phyloP scores from a whole-genome alignment of 2,888 invertebrate genomes.

The Drosophila phalerata region DNA sequence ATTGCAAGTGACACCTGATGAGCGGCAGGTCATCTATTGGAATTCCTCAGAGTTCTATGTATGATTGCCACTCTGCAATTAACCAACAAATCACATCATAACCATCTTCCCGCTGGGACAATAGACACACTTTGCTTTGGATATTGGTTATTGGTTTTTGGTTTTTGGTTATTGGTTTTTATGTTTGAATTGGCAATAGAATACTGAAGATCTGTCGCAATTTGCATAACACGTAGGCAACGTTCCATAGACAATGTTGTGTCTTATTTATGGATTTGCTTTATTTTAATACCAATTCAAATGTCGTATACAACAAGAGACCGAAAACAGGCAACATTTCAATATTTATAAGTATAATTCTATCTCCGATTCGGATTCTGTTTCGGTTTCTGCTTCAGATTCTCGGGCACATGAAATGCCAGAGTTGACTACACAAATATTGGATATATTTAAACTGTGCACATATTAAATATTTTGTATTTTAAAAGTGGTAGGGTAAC shows the following conservation, averaged over 20 bases:
- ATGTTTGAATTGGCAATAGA: conserved; percentile 56
- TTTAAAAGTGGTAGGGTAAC: conserved; percentile 44
- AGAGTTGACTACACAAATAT: conserved; percentile 66
- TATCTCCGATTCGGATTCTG: conserved; percentile 7
- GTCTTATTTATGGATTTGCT: conserved; percentile 70
- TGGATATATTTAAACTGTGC: conserved; percentile 9
- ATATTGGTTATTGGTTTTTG: neutral
- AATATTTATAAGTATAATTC: conserved; percentile 54
- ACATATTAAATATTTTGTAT: conserved; percentile 24
- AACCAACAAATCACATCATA: conserved; percentile 7
- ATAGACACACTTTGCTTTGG: conserved; percentile 1
- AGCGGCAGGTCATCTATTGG: conserved; percentile 54
- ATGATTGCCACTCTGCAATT: neutral
- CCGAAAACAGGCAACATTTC: conserved; percentile 27
- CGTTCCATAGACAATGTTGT: conserved; percentile 30
- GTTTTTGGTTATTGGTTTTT: neutral
- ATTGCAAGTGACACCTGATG: conserved; percentile 40
- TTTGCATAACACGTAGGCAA: conserved; percentile 73
- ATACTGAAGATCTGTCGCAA: conserved; percentile 41
- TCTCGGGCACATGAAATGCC: conserved; percentile 66
- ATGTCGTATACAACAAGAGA: conserved; percentile 4
- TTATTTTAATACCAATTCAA: conserved; percentile 43
- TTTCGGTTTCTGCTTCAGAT: conserved; percentile 12
- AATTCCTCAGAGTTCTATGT: conserved; percentile 14
- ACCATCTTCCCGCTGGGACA: neutral